phyloP scores from a whole-genome alignment of 2,888 invertebrate species.

The Norana najaformis region DNA sequence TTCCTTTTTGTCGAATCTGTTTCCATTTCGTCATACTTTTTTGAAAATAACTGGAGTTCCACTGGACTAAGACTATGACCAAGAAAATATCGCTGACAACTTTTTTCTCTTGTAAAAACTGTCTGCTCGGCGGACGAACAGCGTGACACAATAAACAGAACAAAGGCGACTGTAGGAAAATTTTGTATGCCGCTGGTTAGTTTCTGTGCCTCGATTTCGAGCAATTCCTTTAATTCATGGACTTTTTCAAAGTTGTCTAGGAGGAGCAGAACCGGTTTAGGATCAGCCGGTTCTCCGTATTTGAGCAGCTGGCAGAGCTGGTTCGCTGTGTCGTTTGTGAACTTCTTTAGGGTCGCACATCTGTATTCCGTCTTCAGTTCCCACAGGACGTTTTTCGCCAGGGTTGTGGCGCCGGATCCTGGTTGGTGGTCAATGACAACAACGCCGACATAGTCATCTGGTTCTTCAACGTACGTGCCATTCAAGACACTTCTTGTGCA shows the following conservation, averaged over 20 bases:
- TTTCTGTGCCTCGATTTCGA: no score
- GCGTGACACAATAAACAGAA: no score
- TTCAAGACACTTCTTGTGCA: not conserved
- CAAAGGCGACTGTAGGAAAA: no score
- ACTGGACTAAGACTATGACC: no score
- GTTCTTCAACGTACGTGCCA: constrained; percentile 24
- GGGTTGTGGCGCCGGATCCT: constrained; percentile 52
- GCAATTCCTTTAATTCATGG: no score
- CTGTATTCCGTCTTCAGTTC: constrained; percentile 44
- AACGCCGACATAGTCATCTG: constrained; percentile 43
- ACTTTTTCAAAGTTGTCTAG: constrained; percentile 44
- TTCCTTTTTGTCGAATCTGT: no score
- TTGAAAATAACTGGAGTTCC: no score
- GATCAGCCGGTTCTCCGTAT: constrained; percentile 42
- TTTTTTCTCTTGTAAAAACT: no score
- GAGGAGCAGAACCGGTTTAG: constrained; percentile 49
- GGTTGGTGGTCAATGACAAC: constrained; percentile 50
- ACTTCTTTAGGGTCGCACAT: constrained; percentile 48
- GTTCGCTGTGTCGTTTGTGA: constrained; percentile 47
- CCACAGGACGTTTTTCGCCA: constrained; percentile 50
- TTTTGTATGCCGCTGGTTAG: no score
- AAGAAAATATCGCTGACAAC: no score
- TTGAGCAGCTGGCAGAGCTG: constrained; percentile 45
- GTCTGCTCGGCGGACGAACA: no score
- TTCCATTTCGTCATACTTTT: no score